phyloP scores from a whole-genome alignment of 2,797 vertebrate species.

The Micromesistius poutassou region DNA sequence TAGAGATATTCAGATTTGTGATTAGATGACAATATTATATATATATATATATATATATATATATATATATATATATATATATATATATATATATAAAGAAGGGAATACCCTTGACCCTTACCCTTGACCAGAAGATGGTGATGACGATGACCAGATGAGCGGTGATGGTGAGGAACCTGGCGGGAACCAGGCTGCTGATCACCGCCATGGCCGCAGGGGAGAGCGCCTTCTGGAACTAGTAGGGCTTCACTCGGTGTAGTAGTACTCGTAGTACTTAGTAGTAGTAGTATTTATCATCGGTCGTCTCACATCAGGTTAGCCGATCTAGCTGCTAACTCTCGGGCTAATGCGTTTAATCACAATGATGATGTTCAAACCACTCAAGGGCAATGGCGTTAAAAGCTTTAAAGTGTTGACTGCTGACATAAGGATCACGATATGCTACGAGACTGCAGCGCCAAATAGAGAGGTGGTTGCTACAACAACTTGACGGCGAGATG shows the following conservation, averaged over 20 bases:
- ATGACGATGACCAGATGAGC: constrained; percentile 87
- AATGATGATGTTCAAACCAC: not conserved
- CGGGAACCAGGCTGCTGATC: constrained; percentile 78
- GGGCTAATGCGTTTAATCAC: not conserved
- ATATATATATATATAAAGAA: no score
- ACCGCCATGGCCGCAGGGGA: constrained; percentile 68
- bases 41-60: no score
- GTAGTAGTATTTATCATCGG: not conserved
- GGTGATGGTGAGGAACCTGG: constrained; percentile 81
- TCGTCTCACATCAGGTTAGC: not conserved
- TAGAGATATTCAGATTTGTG: not conserved
- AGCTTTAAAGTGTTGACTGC: not conserved
- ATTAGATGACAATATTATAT: not conserved
- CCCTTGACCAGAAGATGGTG: constrained; percentile 88
- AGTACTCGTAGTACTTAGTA: no score
- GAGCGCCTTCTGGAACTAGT: no score
- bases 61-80: no score
- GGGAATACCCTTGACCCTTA: no score
- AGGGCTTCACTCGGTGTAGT: no score
- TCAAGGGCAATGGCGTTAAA: not conserved
- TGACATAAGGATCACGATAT: not conserved
- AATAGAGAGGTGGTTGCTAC: constrained; percentile 21
- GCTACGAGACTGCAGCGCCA: not conserved
- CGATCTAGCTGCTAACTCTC: not conserved
- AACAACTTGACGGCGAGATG: constrained; percentile 11